phyloP scores from a whole-genome alignment of 2,797 vertebrate genomes.

The Hybognathus amarus region DNA sequence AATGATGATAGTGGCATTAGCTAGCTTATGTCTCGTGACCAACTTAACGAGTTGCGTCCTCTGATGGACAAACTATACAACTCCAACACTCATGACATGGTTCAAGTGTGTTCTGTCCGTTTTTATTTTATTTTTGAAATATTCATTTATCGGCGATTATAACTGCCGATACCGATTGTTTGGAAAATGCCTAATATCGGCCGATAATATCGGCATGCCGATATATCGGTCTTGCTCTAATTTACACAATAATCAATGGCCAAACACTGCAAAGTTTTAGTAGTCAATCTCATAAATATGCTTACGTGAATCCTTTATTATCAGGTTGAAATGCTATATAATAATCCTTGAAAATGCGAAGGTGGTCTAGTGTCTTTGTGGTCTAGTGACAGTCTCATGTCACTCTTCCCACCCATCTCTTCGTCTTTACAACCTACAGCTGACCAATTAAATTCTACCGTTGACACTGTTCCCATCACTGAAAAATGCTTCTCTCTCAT shows the following conservation, averaged over 20 bases:
- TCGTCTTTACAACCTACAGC: not conserved
- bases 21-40: too few species aligned
- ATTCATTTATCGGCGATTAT: too few species aligned
- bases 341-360: conserved; percentile 30
- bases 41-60: too few species aligned
- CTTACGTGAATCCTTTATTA: not conserved
- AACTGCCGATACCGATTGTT: too few species aligned
- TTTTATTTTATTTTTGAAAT: too few species aligned
- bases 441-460: conserved; percentile 16
- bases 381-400: conserved; percentile 20
- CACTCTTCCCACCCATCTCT: conserved; percentile 14
- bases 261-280: not conserved
- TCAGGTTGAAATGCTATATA: not conserved
- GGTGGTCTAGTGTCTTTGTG: conserved; percentile 12
- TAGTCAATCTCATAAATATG: not conserved
- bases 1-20: too few species aligned
- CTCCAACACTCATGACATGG: too few species aligned
- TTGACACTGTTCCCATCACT: not conserved
- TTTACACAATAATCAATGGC: not conserved
- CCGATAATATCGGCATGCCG: too few species aligned
- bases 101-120: too few species aligned
- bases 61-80: too few species aligned
- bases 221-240: too few species aligned
- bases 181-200: too few species aligned
- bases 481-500: not conserved